Evolutionary conservation across 2,888 invertebrate genomes (phyloP).

Genomic region (Unio pictorum): DNA sequence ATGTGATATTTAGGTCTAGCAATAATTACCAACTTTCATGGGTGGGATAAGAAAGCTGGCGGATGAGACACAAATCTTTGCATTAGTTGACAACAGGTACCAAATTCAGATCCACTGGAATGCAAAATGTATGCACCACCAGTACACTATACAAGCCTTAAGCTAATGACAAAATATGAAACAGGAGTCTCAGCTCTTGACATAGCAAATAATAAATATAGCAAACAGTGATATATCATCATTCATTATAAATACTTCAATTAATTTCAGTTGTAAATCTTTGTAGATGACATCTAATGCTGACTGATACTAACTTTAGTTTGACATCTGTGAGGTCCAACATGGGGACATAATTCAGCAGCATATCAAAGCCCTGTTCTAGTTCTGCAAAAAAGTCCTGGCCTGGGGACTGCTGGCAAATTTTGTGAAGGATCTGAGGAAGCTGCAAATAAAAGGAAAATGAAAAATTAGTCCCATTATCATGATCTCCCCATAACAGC

Average conservation of each 20-base stretch:
- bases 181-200: neutral
- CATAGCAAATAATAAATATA: slow-evolving; percentile 1
- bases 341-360: slow-evolving; percentile 87
- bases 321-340: slow-evolving; percentile 92
- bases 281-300: no score
- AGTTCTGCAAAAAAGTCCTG: slow-evolving; percentile 83
- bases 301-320: slow-evolving; percentile 75
- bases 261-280: neutral
- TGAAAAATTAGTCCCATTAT: neutral
- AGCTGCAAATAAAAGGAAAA: slow-evolving; percentile 33
- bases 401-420: slow-evolving; percentile 53
- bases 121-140: no score
- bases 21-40: no score
- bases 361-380: slow-evolving; percentile 85
- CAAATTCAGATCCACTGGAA: no score
- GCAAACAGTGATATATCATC: neutral
- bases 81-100: no score
- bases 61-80: no score
- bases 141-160: no score
- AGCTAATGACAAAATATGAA: no score
- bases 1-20: no score
- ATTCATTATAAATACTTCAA: neutral
- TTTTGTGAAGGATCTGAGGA: slow-evolving; percentile 56
- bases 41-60: no score
- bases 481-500: neutral